phyloP scores from a whole-genome alignment of 92 coral and sea anemone species.

The Epizoanthus ramosus region DNA sequence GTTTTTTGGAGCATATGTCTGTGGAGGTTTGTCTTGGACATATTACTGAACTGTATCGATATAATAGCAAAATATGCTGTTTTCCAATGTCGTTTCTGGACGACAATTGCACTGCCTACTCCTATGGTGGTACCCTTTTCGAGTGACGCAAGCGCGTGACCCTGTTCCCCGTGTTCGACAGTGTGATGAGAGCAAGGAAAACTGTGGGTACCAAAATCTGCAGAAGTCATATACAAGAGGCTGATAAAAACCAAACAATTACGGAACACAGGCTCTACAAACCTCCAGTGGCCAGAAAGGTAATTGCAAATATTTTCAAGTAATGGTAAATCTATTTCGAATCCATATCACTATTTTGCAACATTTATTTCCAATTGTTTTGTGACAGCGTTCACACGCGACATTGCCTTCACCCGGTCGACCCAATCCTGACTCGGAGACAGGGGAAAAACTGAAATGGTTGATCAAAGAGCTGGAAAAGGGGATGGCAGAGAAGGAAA shows the following conservation, averaged over 20 bases:
- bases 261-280: constrained; percentile 3
- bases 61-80: constrained; percentile 18
- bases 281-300: constrained; percentile 9
- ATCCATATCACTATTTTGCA: constrained; percentile 1
- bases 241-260: constrained; percentile 22
- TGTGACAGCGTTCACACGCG: background rate
- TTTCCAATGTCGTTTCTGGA: constrained; percentile 25
- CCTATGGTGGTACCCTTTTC: constrained; percentile 18
- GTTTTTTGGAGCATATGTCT: background rate
- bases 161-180: constrained; percentile 26
- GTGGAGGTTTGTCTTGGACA: background rate
- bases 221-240: constrained; percentile 3
- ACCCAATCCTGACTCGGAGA: too few species aligned
- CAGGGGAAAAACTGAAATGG: too few species aligned
- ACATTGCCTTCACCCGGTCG: too few species aligned
- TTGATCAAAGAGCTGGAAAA: too few species aligned
- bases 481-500: too few species aligned
- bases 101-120: constrained; percentile 4
- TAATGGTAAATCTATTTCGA: background rate
- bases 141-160: constrained; percentile 9
- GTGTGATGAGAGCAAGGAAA: constrained; percentile 16
- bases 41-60: constrained; percentile 1
- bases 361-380: background rate
- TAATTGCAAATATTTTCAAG: constrained; percentile 2
- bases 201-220: constrained; percentile 19